phyloP scores from a whole-genome alignment of 2,113 vertebrate genomes.

The Macaca fascicularis region T2T-MFA8v1.1 NC_088376.1:60865501-60866000 shows the following conservation, averaged over 20 bases:
- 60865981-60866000: slow-evolving; percentile 15
- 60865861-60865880: slow-evolving; percentile 25
- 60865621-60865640: not conserved
- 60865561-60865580: not conserved
- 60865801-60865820: slow-evolving; percentile 52
- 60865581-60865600: not conserved
- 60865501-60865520: not conserved
- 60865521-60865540: not conserved
- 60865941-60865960: slow-evolving; percentile 50
- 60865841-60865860: slow-evolving; percentile 44
- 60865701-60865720: slow-evolving; percentile 36
- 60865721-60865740: slow-evolving; percentile 44
- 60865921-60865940: slow-evolving; percentile 57
- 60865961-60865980: slow-evolving; percentile 45
- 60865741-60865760: slow-evolving; percentile 37
- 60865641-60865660: not conserved
- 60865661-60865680: slow-evolving; percentile 32
- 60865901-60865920: slow-evolving; percentile 52
- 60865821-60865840: slow-evolving; percentile 38
- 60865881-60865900: slow-evolving; percentile 39
- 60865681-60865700: slow-evolving; percentile 40
- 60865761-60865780: slow-evolving; percentile 59
- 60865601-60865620: not conserved
- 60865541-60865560: not conserved
- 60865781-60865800: slow-evolving; percentile 69